A percentile compares a stretch with the other conserved stretches of the same genome.
Evolutionary conservation across 2,888 invertebrate genomes (phyloP).

Genomic region (Zeuzera pyrina): DNA sequence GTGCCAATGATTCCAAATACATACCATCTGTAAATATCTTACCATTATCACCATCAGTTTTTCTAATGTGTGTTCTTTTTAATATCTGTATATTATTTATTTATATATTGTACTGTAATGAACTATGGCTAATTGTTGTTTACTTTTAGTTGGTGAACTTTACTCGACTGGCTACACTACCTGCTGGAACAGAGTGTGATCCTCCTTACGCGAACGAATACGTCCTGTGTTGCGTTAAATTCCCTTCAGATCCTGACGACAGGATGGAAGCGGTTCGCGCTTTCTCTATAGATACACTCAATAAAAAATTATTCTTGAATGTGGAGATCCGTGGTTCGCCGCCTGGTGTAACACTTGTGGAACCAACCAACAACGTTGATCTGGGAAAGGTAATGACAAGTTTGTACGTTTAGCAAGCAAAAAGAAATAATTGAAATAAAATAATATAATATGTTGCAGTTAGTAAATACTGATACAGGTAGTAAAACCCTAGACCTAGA

Average conservation of each 20-base stretch:
- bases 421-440: too few species aligned
- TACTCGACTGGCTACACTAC: slow-evolving; percentile 86
- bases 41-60: too few species aligned
- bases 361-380: slow-evolving; percentile 59
- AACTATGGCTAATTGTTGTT: too few species aligned
- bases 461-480: too few species aligned
- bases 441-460: too few species aligned
- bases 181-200: slow-evolving; percentile 78
- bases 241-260: slow-evolving; percentile 92
- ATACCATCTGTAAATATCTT: too few species aligned
- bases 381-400: slow-evolving; percentile 72
- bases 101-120: too few species aligned
- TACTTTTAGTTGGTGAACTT: slow-evolving; percentile 74
- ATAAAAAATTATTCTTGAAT: slow-evolving; percentile 86
- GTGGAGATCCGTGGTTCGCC: slow-evolving; percentile 82
- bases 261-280: slow-evolving; percentile 80
- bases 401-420: too few species aligned
- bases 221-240: slow-evolving; percentile 84
- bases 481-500: too few species aligned
- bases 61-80: too few species aligned
- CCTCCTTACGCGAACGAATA: slow-evolving; percentile 91
- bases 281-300: slow-evolving; percentile 76
- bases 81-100: too few species aligned
- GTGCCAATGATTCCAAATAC: too few species aligned
- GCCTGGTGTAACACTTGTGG: slow-evolving; percentile 69